Evolutionary conservation across 2,888 invertebrate genomes (phyloP).

Genomic region (Spisula subtruncata): DNA sequence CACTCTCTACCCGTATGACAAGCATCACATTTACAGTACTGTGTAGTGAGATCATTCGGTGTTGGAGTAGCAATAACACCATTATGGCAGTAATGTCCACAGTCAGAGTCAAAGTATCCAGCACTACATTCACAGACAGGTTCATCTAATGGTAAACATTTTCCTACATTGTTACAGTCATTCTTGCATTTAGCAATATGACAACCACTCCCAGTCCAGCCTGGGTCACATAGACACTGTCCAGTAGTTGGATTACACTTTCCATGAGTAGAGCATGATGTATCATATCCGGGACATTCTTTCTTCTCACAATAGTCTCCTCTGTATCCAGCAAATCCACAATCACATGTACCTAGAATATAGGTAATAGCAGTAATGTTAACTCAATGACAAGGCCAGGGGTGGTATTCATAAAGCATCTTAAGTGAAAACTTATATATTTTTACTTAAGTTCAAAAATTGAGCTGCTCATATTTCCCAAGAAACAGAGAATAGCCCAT

Average conservation of each 20-base stretch:
- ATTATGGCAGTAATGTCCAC: slow-evolving; percentile 59
- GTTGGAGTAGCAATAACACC: slow-evolving; percentile 61
- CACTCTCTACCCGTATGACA: slow-evolving; percentile 75
- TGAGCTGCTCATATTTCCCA: too few species aligned
- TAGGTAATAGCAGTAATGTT: too few species aligned
- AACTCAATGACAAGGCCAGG: too few species aligned
- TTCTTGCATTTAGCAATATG: slow-evolving; percentile 74
- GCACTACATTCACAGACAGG: slow-evolving; percentile 64
- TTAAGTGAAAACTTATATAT: too few species aligned
- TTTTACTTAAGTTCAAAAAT: too few species aligned
- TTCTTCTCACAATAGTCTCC: slow-evolving; percentile 76
- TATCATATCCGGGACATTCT: slow-evolving; percentile 77
- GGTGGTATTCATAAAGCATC: too few species aligned
- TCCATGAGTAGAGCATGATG: slow-evolving; percentile 76
- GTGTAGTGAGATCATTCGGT: slow-evolving; percentile 50
- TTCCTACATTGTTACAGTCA: slow-evolving; percentile 75
- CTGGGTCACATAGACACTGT: slow-evolving; percentile 71
- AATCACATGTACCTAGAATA: slow-evolving; percentile 71
- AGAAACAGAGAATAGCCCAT: too few species aligned
- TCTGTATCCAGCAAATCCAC: slow-evolving; percentile 77
- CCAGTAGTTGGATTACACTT: slow-evolving; percentile 71
- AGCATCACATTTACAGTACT: slow-evolving; percentile 72
- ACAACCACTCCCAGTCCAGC: slow-evolving; percentile 72
- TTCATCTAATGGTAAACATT: slow-evolving; percentile 65
- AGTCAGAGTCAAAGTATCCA: slow-evolving; percentile 65